phyloP scores from a whole-genome alignment of 2,888 invertebrate species.

The Athalia rosae region DNA sequence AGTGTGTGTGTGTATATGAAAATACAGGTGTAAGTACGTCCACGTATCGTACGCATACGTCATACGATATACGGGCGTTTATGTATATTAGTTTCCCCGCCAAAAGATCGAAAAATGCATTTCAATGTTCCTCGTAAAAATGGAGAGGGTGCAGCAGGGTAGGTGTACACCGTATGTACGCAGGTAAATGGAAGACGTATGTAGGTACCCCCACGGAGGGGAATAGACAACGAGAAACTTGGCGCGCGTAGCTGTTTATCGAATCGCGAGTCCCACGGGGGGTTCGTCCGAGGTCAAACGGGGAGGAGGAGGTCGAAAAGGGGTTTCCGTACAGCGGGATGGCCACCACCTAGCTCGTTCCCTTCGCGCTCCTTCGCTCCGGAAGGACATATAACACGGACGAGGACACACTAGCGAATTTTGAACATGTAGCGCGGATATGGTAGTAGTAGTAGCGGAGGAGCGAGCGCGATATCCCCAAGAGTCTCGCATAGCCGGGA shows the following conservation, averaged over 20 bases:
- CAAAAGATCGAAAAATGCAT: background rate
- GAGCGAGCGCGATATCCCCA: slow-evolving; percentile 2
- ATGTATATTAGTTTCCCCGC: slow-evolving; percentile 4
- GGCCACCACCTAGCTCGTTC: slow-evolving; percentile 8
- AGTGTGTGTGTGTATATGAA: no score
- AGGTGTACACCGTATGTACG: background rate
- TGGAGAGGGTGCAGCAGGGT: background rate
- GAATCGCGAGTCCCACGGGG: no score
- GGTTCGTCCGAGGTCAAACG: slow-evolving; percentile 13
- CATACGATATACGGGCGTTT: slow-evolving; percentile 16
- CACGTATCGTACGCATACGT: slow-evolving; percentile 34
- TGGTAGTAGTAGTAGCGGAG: slow-evolving; percentile 1
- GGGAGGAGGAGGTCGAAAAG: slow-evolving; percentile 1
- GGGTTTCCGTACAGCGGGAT: background rate
- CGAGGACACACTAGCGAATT: background rate
- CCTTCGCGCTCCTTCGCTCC: background rate
- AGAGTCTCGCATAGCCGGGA: background rate
- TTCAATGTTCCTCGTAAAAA: background rate
- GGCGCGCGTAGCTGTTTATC: background rate
- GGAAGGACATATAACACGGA: background rate
- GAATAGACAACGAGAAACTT: background rate
- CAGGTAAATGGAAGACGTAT: slow-evolving; percentile 6
- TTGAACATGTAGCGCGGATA: background rate
- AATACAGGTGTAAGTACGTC: slow-evolving; percentile 43
- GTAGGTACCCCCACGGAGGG: background rate